phyloP scores from a whole-genome alignment of 2,113 vertebrate genomes.

The Bos indicus region DNA sequence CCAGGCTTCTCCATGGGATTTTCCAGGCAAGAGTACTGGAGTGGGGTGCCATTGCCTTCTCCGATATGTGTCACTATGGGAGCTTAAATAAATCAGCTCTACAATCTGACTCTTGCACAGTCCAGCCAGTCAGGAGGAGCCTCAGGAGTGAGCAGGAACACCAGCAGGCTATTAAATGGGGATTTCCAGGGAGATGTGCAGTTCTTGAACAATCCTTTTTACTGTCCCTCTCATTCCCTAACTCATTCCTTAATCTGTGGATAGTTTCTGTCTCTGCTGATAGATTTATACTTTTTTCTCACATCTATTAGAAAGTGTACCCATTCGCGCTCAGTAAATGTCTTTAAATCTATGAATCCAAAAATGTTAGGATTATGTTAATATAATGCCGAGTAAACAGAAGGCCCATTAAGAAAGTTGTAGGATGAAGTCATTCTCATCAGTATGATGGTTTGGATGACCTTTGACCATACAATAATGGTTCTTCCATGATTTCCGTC shows the following conservation, averaged over 20 bases:
- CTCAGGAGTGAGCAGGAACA: background rate
- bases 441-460: too few species aligned
- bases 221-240: background rate
- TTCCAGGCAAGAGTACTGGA: too few species aligned
- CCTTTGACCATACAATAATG: background rate
- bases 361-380: background rate
- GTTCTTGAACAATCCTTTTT: background rate
- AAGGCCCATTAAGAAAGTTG: background rate
- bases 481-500: background rate
- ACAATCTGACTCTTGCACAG: background rate
- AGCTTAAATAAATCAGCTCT: background rate
- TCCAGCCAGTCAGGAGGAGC: background rate
- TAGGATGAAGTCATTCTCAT: background rate
- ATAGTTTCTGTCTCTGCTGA: background rate
- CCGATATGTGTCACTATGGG: background rate
- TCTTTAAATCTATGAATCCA: background rate
- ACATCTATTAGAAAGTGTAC: background rate
- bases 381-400: background rate
- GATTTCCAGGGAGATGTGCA: background rate
- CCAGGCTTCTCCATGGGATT: too few species aligned
- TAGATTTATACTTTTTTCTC: background rate
- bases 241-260: background rate
- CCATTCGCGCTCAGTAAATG: background rate
- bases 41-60: too few species aligned
- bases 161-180: background rate